Base-by-base conservation (phyloP, 2,113 vertebrate species). In the Halcyon senegalensis region DNA sequence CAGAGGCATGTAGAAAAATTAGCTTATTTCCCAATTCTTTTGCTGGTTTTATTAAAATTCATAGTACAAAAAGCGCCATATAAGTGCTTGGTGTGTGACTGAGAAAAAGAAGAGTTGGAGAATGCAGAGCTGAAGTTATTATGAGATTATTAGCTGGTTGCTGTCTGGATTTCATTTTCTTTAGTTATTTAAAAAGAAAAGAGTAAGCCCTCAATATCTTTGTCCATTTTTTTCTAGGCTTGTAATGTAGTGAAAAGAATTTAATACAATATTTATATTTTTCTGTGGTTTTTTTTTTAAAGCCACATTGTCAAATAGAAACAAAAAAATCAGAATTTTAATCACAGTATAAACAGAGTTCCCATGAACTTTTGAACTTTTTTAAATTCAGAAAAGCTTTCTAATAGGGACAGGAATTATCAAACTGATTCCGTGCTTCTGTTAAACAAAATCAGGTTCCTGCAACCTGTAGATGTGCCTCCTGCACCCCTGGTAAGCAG, bases 1-100 rank as follows among this genome's bases (percentile, higher is more conserved):
- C 96, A 97, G 97, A 97, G 97, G 89, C 96, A 95, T 90, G 44
- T 84, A 97, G 90, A 86, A 93, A 98, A 97, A 97, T 97, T 95
- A 98, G 85, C 85, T 97, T 64, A 90, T 69, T 96, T 95, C 59
- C 89, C 91, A 94, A 85, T 96, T 97, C 96, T 97, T 97, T 94
- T 82, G 81, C 73, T 96, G 87, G 83, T 94, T 88, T 91, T 97
- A 96, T 96, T 96, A 96, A 97, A 97, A 96, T 94, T 69, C 64
- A 89, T 96, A 96, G 56, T 82, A 92, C 56, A 78, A 92, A 84
- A 94, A 94, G 68, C 87, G 77, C 80, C 37, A 13, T 97, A 91
- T 94, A 62, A 96, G 95, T 91, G 90, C 84, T 90, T 84, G 33
- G 75, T 93, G 58, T 94, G 88, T 86, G 81, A 86, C 62, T 84